Evolutionary conservation across 2,113 vertebrate species (phyloP), one percentile per base, ranked within the genome.

Genomic region (Channa argus): DNA sequence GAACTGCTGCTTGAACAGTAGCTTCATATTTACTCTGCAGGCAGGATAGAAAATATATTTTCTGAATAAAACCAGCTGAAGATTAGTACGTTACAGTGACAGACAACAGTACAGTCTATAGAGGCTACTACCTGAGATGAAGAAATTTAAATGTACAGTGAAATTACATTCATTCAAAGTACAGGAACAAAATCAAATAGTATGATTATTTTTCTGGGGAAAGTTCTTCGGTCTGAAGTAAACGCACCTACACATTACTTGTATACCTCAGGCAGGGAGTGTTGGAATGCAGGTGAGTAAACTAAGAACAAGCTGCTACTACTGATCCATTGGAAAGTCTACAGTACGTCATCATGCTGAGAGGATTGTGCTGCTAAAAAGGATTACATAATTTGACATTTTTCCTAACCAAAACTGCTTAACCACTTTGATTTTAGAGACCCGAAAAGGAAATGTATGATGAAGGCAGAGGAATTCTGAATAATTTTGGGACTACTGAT

Each of bases 351-450:
- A 87, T 83, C 80, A 78, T 80, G 80, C 86, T 90, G 92, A 92
- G 92, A 91, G 92, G 91, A 92, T 93, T 92, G 80, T 62, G n/a
- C 56, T 59, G 82, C 75, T 83, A 41, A 83, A 88, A 82, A 84
- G 86, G 89, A 92, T 92, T 92, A 92, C 81, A 91, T 77, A 49
- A 63, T 82, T 91, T 86, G 68, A 87, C 88, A 78, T 91, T 91
- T 88, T 83, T 72, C 55, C 68, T 53, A 43, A 75, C 69, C 67
- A 85, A 90, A 84, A 90, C 90, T 91, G 84, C 87, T 89, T 86
- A 91, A 81, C 74, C 54, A 84, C 78, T 86, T 84, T 91, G 70
- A 88, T 74, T 74, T 77, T 77, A 79, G 86, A 24, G 67, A 24
- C 33, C 11, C 53, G 49, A 64, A 55, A 61, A 52, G 37, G 54